Percentiles rank a stretch among this genome's conserved stretches.
Evolutionary conservation across 2,797 vertebrate genomes (phyloP).

Genomic region (Bradypodion ventrale): DNA sequence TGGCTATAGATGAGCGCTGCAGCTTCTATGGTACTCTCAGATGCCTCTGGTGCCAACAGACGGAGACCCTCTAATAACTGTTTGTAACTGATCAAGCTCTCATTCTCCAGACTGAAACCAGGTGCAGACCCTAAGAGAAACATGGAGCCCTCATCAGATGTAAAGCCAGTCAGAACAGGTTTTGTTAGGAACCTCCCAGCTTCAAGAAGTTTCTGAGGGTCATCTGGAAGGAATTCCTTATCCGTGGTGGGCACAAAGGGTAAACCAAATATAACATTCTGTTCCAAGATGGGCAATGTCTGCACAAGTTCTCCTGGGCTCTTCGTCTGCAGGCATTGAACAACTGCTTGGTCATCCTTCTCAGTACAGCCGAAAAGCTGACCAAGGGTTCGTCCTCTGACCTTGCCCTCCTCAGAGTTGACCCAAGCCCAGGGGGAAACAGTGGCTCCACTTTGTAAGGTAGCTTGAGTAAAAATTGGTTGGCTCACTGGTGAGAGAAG

Average conservation of each 20-base stretch:
- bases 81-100: constrained; percentile 73
- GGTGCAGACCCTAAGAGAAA: constrained; percentile 65
- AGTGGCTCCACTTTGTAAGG: constrained; percentile 77
- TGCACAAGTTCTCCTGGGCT: constrained; percentile 52
- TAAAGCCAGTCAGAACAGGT: constrained; percentile 74
- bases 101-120: constrained; percentile 61
- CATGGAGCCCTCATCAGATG: constrained; percentile 75
- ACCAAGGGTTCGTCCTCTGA: constrained; percentile 68
- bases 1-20: constrained; percentile 74
- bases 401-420: constrained; percentile 55
- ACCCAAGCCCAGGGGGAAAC: constrained; percentile 72
- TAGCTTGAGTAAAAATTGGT: constrained; percentile 71
- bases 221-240: constrained; percentile 72
- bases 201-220: constrained; percentile 67
- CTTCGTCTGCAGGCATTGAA: not conserved
- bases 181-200: constrained; percentile 61
- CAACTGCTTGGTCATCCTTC: not conserved
- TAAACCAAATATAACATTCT: not conserved
- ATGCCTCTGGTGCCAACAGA: constrained; percentile 36
- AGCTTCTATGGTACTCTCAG: constrained; percentile 47
- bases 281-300: constrained; percentile 51
- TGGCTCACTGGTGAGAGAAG: constrained; percentile 77
- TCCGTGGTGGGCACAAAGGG: constrained; percentile 73
- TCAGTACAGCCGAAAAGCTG: constrained; percentile 40
- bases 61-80: constrained; percentile 67